phyloP scores from a whole-genome alignment of 2,113 vertebrate species.

The Bostrychus sinensis region DNA sequence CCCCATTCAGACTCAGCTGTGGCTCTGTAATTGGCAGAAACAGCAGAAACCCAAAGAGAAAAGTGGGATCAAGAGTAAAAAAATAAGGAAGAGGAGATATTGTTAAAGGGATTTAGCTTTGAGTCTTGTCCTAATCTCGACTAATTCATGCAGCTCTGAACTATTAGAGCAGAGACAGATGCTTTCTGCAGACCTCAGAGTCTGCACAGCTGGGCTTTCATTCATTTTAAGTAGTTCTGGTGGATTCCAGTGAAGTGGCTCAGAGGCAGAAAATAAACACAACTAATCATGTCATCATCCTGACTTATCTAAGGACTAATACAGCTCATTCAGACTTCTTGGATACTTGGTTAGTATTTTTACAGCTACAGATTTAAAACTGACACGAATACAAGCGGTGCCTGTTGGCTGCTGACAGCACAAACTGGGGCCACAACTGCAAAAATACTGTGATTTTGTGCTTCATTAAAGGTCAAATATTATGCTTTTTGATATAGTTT shows the following conservation, averaged over 20 bases:
- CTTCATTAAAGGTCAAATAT: too few species aligned
- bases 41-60: constrained; percentile 4
- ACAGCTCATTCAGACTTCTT: neutral
- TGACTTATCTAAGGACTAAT: constrained; percentile 35
- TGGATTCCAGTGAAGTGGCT: constrained; percentile 18
- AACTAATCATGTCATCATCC: neutral
- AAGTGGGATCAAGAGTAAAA: neutral
- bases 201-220: constrained; percentile 29
- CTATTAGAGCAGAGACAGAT: constrained; percentile 39
- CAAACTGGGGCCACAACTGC: too few species aligned
- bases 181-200: constrained; percentile 24
- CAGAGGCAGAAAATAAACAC: constrained; percentile 17
- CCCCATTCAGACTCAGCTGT: constrained; percentile 59
- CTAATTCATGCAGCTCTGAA: constrained; percentile 38
- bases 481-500: too few species aligned
- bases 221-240: constrained; percentile 33
- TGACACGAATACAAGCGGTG: too few species aligned
- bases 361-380: too few species aligned
- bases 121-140: constrained; percentile 33
- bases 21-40: constrained; percentile 59
- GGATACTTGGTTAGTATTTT: neutral
- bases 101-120: constrained; percentile 24
- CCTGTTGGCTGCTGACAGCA: too few species aligned
- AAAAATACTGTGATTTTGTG: too few species aligned
- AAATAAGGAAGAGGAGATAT: constrained; percentile 24